Evolutionary conservation across 2,888 invertebrate genomes (phyloP).

Genomic region (Opisthograptis luteolata): DNA sequence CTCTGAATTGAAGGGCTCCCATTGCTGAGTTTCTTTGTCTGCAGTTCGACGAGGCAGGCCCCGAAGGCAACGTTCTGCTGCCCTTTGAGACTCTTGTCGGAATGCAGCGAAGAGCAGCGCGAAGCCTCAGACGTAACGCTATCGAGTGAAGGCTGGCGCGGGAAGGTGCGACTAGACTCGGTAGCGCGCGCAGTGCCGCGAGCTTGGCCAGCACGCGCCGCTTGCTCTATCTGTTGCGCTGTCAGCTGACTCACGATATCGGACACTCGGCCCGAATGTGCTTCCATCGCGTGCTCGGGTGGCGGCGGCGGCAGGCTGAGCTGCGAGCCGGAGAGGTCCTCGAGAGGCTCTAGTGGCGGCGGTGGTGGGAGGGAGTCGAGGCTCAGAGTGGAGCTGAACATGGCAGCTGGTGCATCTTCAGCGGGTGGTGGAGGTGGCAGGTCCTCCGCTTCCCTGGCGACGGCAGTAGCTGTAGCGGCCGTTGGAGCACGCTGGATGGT

Average conservation of each 20-base stretch:
- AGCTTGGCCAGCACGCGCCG: conserved; percentile 62
- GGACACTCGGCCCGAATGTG: conserved; percentile 65
- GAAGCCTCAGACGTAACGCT: conserved; percentile 82
- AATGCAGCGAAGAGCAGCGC: conserved; percentile 70
- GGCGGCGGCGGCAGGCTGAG: conserved; percentile 91
- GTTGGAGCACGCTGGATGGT: conserved; percentile 78
- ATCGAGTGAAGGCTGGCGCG: conserved; percentile 83
- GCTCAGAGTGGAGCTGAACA: conserved; percentile 91
- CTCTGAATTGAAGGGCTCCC: conserved; percentile 66
- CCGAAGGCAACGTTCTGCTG: conserved; percentile 69
- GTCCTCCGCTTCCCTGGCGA: conserved; percentile 66
- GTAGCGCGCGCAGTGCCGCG: conserved; percentile 66
- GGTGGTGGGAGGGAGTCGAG: conserved; percentile 93
- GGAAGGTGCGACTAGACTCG: conserved; percentile 70
- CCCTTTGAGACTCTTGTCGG: conserved; percentile 69
- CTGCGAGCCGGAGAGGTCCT: conserved; percentile 88
- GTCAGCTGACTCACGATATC: conserved; percentile 74
- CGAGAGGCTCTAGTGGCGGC: conserved; percentile 86
- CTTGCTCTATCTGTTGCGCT: conserved; percentile 67
- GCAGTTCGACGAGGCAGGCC: conserved; percentile 84
- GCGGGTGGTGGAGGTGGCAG: conserved; percentile 89
- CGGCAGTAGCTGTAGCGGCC: conserved; percentile 85
- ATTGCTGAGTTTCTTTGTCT: conserved; percentile 77
- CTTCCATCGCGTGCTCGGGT: conserved; percentile 77
- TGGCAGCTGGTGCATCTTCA: conserved; percentile 74